Evolutionary conservation across 2,888 invertebrate species (phyloP).

Genomic region (Coelogynopora nodosa): DNA sequence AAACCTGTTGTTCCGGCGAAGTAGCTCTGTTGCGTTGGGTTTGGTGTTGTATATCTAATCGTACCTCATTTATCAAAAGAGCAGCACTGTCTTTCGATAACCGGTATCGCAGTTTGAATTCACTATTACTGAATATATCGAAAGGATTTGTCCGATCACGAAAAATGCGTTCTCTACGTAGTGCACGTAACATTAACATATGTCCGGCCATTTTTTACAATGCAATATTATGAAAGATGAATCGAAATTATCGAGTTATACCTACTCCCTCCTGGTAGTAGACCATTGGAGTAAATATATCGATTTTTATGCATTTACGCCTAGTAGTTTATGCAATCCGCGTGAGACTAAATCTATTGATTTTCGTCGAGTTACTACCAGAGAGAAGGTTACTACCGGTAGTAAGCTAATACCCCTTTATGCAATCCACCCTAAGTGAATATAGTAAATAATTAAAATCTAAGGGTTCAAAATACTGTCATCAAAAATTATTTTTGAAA

Average conservation of each 20-base stretch:
- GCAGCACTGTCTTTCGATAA: neutral
- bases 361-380: no score
- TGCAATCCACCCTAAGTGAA: no score
- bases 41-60: neutral
- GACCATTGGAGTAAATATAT: constrained; percentile 24
- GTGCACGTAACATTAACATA: neutral
- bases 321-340: no score
- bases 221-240: neutral
- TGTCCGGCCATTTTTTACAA: constrained; percentile 12
- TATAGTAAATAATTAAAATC: no score
- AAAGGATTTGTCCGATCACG: neutral
- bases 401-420: no score
- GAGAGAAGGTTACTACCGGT: no score
- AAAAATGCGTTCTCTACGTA: neutral
- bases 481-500: no score
- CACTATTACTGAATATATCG: neutral
- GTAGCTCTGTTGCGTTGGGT: neutral
- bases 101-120: neutral
- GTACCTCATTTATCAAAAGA: neutral
- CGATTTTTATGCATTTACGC: neutral
- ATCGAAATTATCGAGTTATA: neutral
- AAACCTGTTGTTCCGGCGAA: constrained; percentile 11
- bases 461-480: no score
- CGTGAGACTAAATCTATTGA: no score
- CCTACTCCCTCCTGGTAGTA: constrained; percentile 19